Evolutionary conservation across 2,797 vertebrate genomes (phyloP).

Genomic region (Megaceryle alcyon): DNA sequence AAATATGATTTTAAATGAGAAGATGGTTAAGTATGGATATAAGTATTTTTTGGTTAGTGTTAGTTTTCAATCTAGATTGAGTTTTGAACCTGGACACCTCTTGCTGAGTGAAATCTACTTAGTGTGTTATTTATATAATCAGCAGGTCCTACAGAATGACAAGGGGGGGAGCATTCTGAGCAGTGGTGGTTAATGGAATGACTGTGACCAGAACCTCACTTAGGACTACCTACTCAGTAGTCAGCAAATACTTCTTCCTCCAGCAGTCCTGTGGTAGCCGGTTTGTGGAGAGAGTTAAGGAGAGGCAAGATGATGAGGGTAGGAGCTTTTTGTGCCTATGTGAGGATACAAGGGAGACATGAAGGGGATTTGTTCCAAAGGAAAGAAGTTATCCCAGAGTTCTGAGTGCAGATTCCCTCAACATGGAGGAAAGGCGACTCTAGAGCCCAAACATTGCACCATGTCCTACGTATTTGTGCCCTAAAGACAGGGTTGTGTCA

Average conservation of each 20-base stretch:
- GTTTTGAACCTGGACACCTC: not conserved
- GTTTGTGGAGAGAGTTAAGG: not conserved
- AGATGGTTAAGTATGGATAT: not conserved
- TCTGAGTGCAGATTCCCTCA: not conserved
- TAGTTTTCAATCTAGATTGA: not conserved
- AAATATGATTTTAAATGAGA: not conserved
- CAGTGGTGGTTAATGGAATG: not conserved
- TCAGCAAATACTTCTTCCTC: not conserved
- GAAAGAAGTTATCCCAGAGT: not conserved
- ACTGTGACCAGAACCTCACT: not conserved
- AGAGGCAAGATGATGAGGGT: not conserved
- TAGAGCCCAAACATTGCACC: not conserved
- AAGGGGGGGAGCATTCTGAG: not conserved
- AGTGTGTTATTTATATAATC: not conserved
- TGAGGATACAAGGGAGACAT: not conserved
- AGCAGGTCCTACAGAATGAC: not conserved
- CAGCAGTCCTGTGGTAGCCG: not conserved
- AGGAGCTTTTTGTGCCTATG: not conserved
- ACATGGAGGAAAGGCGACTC: not conserved
- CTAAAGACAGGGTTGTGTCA: not conserved
- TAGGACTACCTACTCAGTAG: not conserved
- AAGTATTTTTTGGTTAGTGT: not conserved
- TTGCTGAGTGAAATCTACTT: not conserved
- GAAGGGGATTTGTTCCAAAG: not conserved
- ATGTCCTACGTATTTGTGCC: not conserved